Base-by-base conservation (phyloP, 2,888 invertebrate genomes). In the Rhagium mordax region DNA sequence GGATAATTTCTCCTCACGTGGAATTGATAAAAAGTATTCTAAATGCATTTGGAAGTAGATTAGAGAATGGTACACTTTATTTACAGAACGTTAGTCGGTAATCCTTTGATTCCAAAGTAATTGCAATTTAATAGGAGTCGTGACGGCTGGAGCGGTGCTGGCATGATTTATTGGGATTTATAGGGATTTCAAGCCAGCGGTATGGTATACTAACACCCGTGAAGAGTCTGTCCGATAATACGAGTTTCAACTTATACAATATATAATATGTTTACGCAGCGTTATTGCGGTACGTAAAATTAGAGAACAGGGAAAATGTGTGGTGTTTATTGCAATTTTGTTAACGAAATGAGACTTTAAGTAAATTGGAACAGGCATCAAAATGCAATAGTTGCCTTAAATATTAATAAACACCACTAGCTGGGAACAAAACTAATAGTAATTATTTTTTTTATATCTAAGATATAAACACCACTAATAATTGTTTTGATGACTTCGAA, bases 31-130 rank as follows among this genome's bases (percentile, higher is more conserved):
- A 49, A 29, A 47, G 20, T 57, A 16, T 57, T 21, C 41, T 15
- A 57, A 55, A 41, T 53, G 57, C 27, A 67, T 41, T 57, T 53
- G 57, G 57, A 16, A 67, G 55, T 67, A 21, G 41, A 67, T 67
- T 57, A 67, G 21, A 29, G 21, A 15, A 41, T 48, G 20, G 67
- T 47, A 47, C 51, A 41, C 67, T 57, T 57, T 67, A 67, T 51
- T 47, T 67, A 55, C 57, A 57, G 57, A 24, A 67, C 41, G 57
- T 15, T 24, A 57, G 47, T 67, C 55, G 51, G 57, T 57, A 67
- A 67, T 67, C 67, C 67, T 67, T 67, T 67, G 67, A 67, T 67
- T 24, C 67, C 67, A 57, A 67, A 67, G 67, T 67, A 67, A 67
- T 67, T 67, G 67, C 67, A 41, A 24, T 67, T 15, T 67, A 67